Evolutionary conservation across 1,140 invertebrate species (phyloP).

Genomic region (Tigriopus japonicus): DNA sequence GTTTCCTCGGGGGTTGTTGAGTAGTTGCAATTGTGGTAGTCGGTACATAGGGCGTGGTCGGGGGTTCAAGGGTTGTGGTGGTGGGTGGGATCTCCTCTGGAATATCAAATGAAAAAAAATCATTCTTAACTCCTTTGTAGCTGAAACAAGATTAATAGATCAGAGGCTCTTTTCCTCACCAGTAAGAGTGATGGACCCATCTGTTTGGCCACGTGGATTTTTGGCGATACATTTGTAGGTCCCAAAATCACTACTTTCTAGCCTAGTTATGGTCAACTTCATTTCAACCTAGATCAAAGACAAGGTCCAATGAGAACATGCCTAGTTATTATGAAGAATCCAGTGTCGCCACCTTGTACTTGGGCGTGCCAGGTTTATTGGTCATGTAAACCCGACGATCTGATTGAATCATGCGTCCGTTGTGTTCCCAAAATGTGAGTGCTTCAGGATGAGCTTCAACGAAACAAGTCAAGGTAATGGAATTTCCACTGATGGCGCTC

Average conservation of each 20-base stretch:
- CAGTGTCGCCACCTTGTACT: slow-evolving; percentile 35
- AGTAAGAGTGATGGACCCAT: slow-evolving; percentile 48
- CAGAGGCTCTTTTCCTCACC: background rate
- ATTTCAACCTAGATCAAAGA: slow-evolving; percentile 18
- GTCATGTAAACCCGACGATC: slow-evolving; percentile 42
- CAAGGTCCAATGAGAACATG: background rate
- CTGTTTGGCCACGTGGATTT: slow-evolving; percentile 75
- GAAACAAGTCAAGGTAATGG: slow-evolving; percentile 65
- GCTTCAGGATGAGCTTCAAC: slow-evolving; percentile 76
- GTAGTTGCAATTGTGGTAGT: too few relatives aligned
- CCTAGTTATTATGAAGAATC: too few relatives aligned
- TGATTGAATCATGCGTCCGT: slow-evolving; percentile 9
- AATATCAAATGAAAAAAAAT: too few relatives aligned
- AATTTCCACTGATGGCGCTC: slow-evolving; percentile 52
- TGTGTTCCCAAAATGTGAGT: slow-evolving; percentile 56
- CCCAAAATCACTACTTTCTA: slow-evolving; percentile 46
- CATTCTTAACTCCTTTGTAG: too few relatives aligned
- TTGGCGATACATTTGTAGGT: slow-evolving; percentile 81
- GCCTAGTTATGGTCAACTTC: slow-evolving; percentile 20
- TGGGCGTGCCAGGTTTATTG: slow-evolving; percentile 63
- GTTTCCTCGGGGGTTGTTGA: too few relatives aligned
- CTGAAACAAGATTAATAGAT: too few relatives aligned
- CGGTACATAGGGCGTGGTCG: too few relatives aligned
- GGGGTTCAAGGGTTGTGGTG: too few relatives aligned
- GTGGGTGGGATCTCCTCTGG: too few relatives aligned